phyloP scores from a whole-genome alignment of 2,888 invertebrate genomes.

The Limnephilus marmoratus region DNA sequence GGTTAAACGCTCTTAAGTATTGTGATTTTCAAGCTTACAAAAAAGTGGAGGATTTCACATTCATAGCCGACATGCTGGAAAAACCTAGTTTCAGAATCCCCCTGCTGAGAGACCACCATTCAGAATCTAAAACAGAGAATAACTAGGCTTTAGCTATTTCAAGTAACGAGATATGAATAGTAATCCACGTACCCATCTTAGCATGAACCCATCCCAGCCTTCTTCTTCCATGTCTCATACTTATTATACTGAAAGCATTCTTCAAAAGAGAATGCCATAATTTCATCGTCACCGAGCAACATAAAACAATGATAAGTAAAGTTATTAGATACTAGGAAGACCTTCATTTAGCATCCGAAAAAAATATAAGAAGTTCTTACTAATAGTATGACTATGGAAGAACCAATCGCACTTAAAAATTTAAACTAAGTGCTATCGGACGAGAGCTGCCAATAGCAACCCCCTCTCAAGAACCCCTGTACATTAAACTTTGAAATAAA shows the following conservation, averaged over 20 bases:
- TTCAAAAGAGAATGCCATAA: background rate
- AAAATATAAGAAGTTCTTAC: too few relatives aligned
- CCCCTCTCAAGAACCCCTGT: background rate
- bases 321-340: background rate
- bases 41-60: background rate
- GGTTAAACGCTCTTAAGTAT: too few relatives aligned
- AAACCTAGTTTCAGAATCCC: too few relatives aligned
- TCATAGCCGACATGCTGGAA: too few relatives aligned
- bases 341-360: background rate
- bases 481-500: background rate
- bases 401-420: too few relatives aligned
- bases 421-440: too few relatives aligned
- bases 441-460: background rate
- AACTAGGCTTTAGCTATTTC: background rate
- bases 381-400: too few relatives aligned
- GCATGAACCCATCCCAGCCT: background rate
- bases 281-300: background rate
- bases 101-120: background rate
- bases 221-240: background rate
- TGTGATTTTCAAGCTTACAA: background rate
- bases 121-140: background rate
- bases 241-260: background rate
- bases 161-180: background rate
- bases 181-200: background rate
- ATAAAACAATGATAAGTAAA: background rate